A percentile compares a stretch with the other conserved stretches of the same genome.
phyloP scores from a whole-genome alignment of 2,797 vertebrate genomes.

The Dermochelys coriacea region DNA sequence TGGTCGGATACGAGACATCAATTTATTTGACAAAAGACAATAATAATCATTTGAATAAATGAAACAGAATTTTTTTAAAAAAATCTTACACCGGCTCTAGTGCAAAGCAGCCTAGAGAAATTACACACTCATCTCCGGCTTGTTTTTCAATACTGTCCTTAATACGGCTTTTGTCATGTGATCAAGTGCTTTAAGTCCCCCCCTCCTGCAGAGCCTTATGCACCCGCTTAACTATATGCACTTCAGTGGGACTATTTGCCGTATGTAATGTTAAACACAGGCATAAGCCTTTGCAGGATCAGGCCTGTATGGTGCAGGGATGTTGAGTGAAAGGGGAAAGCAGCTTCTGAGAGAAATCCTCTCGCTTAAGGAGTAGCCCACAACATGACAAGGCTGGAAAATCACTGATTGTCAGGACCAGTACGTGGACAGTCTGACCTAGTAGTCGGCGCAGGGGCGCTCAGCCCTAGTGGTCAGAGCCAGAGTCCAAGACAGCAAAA shows the following conservation, averaged over 20 bases:
- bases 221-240: rapidly evolving
- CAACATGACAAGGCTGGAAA: background rate
- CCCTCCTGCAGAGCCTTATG: rapidly evolving
- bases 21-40: background rate
- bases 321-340: background rate
- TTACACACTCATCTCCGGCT: rapidly evolving
- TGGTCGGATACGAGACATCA: background rate
- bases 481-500: background rate
- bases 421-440: background rate
- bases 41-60: no score
- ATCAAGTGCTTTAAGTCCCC: background rate
- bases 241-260: background rate
- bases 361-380: background rate
- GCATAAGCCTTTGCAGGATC: background rate
- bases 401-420: background rate
- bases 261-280: background rate
- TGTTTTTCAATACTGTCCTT: background rate
- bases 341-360: background rate
- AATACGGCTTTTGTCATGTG: background rate
- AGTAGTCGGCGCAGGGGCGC: no score
- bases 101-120: background rate
- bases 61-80: no score
- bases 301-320: background rate
- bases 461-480: no score
- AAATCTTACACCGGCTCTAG: background rate